Percentiles rank a stretch among this genome's conserved stretches.
Conservation (phyloP, 2,888 invertebrate genomes). For the Eurytoma adleriae region DNA sequence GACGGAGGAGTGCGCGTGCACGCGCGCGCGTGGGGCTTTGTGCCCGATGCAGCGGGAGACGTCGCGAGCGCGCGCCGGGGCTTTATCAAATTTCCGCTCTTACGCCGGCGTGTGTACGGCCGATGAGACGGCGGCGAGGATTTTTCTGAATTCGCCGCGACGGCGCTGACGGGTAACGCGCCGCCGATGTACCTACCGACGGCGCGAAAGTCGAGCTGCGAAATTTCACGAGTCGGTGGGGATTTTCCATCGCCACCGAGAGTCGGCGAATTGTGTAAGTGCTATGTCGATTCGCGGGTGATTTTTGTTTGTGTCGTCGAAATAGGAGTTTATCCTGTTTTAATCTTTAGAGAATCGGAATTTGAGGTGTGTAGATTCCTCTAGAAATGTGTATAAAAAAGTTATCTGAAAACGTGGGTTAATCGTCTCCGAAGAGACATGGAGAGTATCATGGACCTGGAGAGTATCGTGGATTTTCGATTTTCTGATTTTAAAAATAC, state of each 20-base stretch:
- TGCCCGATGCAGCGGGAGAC: background rate
- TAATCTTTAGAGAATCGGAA: too few species aligned
- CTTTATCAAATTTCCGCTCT: slow-evolving; percentile 34
- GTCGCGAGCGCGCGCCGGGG: slow-evolving; percentile 7
- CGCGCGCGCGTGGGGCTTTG: slow-evolving; percentile 21
- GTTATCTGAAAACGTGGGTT: too few species aligned
- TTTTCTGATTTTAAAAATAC: too few species aligned
- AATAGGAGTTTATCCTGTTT: too few species aligned
- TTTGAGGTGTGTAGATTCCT: too few species aligned
- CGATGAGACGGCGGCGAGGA: slow-evolving; percentile 1
- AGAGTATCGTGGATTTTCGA: too few species aligned
- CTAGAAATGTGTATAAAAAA: too few species aligned
- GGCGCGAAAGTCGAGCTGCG: background rate
- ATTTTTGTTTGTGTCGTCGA: too few species aligned
- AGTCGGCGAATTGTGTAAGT: background rate
- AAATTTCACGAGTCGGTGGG: background rate
- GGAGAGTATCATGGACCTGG: too few species aligned
- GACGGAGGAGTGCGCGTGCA: background rate
- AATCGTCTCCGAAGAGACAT: too few species aligned
- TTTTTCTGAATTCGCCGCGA: slow-evolving; percentile 26
- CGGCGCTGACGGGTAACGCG: background rate
- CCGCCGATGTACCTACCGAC: background rate
- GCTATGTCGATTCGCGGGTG: too few species aligned
- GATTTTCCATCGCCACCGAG: background rate
- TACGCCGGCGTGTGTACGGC: background rate